Evolutionary conservation across 2,113 vertebrate genomes (phyloP).

Genomic region (Cygnus atratus): DNA sequence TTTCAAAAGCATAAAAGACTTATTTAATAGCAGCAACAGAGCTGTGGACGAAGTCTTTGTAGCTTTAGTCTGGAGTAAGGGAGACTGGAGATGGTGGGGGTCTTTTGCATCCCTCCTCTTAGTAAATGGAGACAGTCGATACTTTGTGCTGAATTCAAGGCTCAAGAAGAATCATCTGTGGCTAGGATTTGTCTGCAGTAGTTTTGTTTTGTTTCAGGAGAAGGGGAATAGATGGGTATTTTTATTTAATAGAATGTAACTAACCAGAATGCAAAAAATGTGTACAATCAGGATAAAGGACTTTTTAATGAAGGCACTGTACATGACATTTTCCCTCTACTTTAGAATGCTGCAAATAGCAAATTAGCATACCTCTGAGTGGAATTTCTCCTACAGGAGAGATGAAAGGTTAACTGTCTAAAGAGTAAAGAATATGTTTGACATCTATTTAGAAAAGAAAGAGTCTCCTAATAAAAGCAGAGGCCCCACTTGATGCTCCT

Average conservation of each 20-base stretch:
- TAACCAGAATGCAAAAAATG: constrained; percentile 48
- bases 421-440: constrained; percentile 77
- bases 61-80: neutral
- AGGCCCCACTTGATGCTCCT: constrained; percentile 73
- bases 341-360: constrained; percentile 73
- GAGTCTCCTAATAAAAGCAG: constrained; percentile 75
- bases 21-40: neutral
- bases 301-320: constrained; percentile 69
- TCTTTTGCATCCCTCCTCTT: neutral
- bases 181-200: neutral
- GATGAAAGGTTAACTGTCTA: constrained; percentile 82
- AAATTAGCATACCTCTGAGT: constrained; percentile 73
- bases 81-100: neutral
- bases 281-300: constrained; percentile 52
- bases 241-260: constrained; percentile 36
- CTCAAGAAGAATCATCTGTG: neutral
- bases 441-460: constrained; percentile 79
- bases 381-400: constrained; percentile 71
- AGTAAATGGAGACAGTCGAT: neutral
- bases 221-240: neutral
- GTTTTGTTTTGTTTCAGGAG: neutral
- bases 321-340: constrained; percentile 67
- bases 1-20: neutral
- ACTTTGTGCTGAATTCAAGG: neutral
- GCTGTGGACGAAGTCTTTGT: neutral